Percentiles rank a stretch among this genome's conserved stretches.
phyloP scores from a whole-genome alignment of 2,888 invertebrate species.

The Perithous albicinctus region DNA sequence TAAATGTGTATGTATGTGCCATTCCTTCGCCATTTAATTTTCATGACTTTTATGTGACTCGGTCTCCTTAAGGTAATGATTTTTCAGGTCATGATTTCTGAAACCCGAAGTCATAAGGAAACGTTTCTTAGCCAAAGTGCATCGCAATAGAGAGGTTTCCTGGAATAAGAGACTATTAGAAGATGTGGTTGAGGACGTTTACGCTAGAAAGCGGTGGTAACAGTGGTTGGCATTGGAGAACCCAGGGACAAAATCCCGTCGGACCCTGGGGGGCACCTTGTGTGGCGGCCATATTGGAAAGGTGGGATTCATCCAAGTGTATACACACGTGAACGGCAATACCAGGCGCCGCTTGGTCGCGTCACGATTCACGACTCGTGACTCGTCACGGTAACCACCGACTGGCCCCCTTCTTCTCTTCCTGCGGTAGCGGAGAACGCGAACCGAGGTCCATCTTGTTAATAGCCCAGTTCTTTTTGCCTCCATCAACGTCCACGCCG shows the following conservation, averaged over 20 bases:
- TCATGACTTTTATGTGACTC: too few species aligned
- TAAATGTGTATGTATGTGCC: too few species aligned
- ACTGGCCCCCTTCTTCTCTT: slow-evolving; percentile 52
- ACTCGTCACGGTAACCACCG: slow-evolving; percentile 63
- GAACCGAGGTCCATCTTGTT: slow-evolving; percentile 71
- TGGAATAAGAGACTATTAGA: neutral
- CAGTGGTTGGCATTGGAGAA: slow-evolving; percentile 48
- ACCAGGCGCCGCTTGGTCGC: slow-evolving; percentile 68
- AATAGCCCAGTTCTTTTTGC: slow-evolving; percentile 61
- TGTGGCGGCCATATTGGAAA: slow-evolving; percentile 61
- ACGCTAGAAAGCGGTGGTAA: slow-evolving; percentile 38
- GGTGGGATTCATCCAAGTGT: slow-evolving; percentile 62
- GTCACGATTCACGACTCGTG: slow-evolving; percentile 68
- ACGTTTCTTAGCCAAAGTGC: neutral
- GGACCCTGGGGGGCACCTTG: slow-evolving; percentile 26
- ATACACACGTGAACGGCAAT: slow-evolving; percentile 53
- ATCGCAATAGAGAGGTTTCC: neutral
- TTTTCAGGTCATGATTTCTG: neutral
- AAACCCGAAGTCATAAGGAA: neutral
- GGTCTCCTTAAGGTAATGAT: neutral
- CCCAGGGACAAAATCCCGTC: slow-evolving; percentile 42
- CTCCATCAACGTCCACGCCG: slow-evolving; percentile 50
- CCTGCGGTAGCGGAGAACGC: slow-evolving; percentile 54
- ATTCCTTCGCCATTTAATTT: neutral
- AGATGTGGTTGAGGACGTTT: slow-evolving; percentile 4